Percentiles rank a stretch among this genome's conserved stretches.
phyloP scores from a whole-genome alignment of 2,888 invertebrate genomes.

The Cheilosia impressa region DNA sequence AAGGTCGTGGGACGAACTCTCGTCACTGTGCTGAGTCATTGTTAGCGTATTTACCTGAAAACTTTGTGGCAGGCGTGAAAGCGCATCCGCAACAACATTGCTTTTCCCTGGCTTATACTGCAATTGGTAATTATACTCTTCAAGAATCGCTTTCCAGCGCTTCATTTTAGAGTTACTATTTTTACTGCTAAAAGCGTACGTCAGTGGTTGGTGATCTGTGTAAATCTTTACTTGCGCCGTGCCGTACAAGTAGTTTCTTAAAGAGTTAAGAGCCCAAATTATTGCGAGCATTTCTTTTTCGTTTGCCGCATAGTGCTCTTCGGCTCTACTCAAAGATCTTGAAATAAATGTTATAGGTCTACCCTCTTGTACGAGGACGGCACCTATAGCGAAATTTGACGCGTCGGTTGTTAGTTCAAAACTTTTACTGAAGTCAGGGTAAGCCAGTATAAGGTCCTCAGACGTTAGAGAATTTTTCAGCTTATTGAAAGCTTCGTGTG shows the following conservation, averaged over 20 bases:
- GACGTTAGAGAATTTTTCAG: conserved; percentile 27
- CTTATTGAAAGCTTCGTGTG: conserved; percentile 22
- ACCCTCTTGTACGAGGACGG: conserved; percentile 7
- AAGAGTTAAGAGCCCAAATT: too few relatives aligned
- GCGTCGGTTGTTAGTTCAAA: too few relatives aligned
- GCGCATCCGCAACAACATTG: conserved; percentile 34
- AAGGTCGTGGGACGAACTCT: conserved; percentile 28
- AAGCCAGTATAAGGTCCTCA: conserved; percentile 15
- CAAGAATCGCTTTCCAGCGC: conserved; percentile 36
- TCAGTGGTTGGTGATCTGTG: conserved; percentile 36
- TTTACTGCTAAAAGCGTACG: conserved; percentile 32
- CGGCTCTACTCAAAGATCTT: conserved; percentile 16
- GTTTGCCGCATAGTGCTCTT: conserved; percentile 28
- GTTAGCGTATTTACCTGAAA: conserved; percentile 23
- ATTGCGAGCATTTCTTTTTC: conserved; percentile 34
- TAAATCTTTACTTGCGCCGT: conserved; percentile 24
- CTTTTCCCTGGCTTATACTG: conserved; percentile 30
- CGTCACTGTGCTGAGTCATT: conserved; percentile 26
- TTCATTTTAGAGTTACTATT: conserved; percentile 47
- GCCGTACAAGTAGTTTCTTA: conserved; percentile 47
- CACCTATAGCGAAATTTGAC: background rate
- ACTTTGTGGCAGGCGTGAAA: conserved; percentile 17
- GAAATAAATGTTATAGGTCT: conserved; percentile 42
- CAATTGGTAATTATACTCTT: conserved; percentile 25
- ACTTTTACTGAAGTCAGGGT: conserved; percentile 9